Conservation (phyloP, 2,888 invertebrate genomes). For the Aspidiotus rigidus region DNA sequence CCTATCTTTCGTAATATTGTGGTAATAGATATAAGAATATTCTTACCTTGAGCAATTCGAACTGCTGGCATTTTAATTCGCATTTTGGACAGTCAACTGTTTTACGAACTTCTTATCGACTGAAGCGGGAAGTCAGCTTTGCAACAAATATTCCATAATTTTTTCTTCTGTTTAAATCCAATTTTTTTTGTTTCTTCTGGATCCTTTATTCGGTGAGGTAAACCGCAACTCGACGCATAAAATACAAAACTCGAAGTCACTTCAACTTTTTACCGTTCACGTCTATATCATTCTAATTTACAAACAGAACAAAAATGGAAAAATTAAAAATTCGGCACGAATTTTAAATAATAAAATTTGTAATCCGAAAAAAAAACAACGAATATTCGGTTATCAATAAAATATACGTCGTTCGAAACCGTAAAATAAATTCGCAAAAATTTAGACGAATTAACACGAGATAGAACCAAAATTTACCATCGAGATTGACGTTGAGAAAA, state of each 20-base stretch:
- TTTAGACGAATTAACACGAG: too few species aligned
- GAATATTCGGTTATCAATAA: neutral
- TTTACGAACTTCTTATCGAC: neutral
- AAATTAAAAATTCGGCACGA: neutral
- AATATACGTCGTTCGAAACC: neutral
- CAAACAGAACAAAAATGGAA: neutral
- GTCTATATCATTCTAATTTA: too few species aligned
- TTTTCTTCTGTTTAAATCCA: neutral
- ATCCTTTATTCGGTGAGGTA: too few species aligned
- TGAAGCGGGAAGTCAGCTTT: too few species aligned
- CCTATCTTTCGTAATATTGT: too few species aligned
- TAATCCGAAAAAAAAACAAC: neutral
- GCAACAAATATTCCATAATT: constrained; percentile 10
- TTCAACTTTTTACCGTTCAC: too few species aligned
- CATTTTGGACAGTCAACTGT: constrained; percentile 56
- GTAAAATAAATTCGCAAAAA: too few species aligned
- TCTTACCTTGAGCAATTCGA: constrained; percentile 92
- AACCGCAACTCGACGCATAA: too few species aligned
- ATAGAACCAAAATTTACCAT: too few species aligned
- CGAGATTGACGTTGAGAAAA: constrained; percentile 1
- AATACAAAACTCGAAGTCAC: too few species aligned
- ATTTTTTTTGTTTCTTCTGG: too few species aligned
- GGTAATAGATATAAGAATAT: constrained; percentile 35
- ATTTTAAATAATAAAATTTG: neutral
- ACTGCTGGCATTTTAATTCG: constrained; percentile 96